Base-by-base conservation (phyloP, 2,888 invertebrate species). In the Anthophora plumipes region DNA sequence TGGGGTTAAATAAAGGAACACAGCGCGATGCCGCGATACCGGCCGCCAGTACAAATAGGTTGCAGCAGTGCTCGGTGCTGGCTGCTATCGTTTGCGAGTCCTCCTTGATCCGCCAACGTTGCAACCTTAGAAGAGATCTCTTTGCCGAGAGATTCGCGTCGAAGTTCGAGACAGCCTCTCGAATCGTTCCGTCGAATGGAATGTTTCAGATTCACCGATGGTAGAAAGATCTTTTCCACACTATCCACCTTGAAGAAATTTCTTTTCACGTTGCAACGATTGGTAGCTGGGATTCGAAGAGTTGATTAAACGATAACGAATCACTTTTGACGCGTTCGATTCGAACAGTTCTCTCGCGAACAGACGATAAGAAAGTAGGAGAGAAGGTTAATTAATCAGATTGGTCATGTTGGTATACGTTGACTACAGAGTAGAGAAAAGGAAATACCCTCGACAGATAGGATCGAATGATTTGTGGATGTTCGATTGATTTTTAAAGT, bases 1-100 rank as follows among this genome's bases (percentile, higher is more conserved):
- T 92, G 90, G 90, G 91, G 90, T 91, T 91, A 90, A 92, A 91
- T 92, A 91, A 92, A 92, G 91, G 88, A 90, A 91, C 89, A 90
- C 80, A 81, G 88, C 86, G 89, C 91, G 92, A 92, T 92, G 86
- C 87, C 77, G 89, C 88, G 91, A 92, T 92, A 92, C 84, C 86
- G 66, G 77, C 54, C 68, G 61, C 84, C 72, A 75, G 87, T 92
- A 92, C 92, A 91, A 92, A 92, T 91, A 90, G 91, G 90, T 88
- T 91, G 90, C 90, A 48, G 50, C 64, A 68, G 63, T 64, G 20
- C 57, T 87, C 83, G 31, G 4, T 86, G 85, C 88, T 84, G 85
- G 79, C 87, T 88, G 84, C 78, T 86, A 90, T 91, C 87, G 85
- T 88, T n/a, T 80, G 76, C 85, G 80, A 89, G 85, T 90, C 86